These are phyloP conservation scores for Halictus rubicundus DNA, from an alignment of 1,140 invertebrate species.

Conservation along the genomic window DNA sequence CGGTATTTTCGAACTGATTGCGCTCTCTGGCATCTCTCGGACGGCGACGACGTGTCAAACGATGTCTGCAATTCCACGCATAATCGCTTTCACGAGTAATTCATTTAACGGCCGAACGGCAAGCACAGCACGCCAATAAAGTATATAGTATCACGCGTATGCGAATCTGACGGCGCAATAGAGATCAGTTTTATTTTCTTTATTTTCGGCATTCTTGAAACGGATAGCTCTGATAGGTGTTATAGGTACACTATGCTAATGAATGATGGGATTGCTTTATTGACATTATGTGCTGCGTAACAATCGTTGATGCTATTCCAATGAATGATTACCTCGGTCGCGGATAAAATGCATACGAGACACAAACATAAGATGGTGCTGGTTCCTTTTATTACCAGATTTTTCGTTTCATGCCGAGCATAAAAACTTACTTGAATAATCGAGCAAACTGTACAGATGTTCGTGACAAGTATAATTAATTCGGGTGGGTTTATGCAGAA, in stretches of 20 bases:
- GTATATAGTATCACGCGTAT: conserved; percentile 23
- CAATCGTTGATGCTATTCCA: not conserved
- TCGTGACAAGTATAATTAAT: not conserved
- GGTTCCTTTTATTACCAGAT: not conserved
- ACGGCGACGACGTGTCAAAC: conserved; percentile 44
- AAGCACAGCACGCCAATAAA: not conserved
- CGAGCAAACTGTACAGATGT: not conserved
- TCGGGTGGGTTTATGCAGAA: not conserved
- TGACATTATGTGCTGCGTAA: not conserved
- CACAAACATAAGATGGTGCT: not conserved
- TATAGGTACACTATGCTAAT: not conserved
- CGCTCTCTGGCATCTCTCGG: conserved; percentile 16
- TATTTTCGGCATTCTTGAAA: not conserved
- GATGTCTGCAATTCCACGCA: conserved; percentile 46
- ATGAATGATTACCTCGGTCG: not conserved
- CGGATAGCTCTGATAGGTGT: not conserved
- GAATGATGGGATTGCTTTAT: not conserved
- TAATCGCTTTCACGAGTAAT: conserved; percentile 56
- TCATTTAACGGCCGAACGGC: conserved; percentile 44
- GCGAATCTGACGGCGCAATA: not conserved
- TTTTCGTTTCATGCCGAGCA: not conserved
- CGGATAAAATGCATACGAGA: not conserved
- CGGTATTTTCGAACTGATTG: conserved; percentile 18
- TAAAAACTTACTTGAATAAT: not conserved
- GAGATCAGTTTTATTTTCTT: not conserved